Conservation (phyloP, 2,113 vertebrate species). For the Cinclus mexicanus region DNA sequence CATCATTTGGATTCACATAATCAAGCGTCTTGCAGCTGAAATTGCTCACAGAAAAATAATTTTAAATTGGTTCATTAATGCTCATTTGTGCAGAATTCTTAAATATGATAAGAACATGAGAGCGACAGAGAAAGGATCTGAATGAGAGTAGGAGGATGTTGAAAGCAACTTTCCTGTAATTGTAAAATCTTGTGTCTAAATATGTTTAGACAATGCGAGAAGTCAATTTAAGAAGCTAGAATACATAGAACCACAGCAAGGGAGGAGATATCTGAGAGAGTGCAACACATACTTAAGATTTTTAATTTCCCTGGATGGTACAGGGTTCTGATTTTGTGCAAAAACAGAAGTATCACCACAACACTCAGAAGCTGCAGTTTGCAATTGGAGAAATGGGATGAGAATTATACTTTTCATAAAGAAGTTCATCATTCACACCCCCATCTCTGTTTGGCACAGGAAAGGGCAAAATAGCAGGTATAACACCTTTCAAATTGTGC, state of each 20-base stretch:
- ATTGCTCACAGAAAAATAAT: slow-evolving; percentile 67
- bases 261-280: not conserved
- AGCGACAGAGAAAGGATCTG: slow-evolving; percentile 35
- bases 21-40: slow-evolving; percentile 58
- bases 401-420: not conserved
- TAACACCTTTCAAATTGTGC: not conserved
- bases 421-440: not conserved
- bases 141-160: slow-evolving; percentile 56
- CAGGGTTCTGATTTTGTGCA: not conserved
- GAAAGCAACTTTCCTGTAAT: slow-evolving; percentile 53
- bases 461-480: not conserved
- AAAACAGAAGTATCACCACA: not conserved
- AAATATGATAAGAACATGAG: slow-evolving; percentile 58
- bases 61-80: slow-evolving; percentile 70
- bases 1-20: slow-evolving; percentile 60
- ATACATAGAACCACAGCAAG: not conserved
- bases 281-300: not conserved
- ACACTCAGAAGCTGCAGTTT: not conserved
- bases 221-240: slow-evolving; percentile 40
- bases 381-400: not conserved
- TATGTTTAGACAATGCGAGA: slow-evolving; percentile 58
- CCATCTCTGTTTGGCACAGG: not conserved
- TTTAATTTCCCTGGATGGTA: not conserved
- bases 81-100: slow-evolving; percentile 60
- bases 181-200: slow-evolving; percentile 56